Base-by-base conservation (phyloP, 2,797 vertebrate genomes). In the Acipenser ruthenus region DNA sequence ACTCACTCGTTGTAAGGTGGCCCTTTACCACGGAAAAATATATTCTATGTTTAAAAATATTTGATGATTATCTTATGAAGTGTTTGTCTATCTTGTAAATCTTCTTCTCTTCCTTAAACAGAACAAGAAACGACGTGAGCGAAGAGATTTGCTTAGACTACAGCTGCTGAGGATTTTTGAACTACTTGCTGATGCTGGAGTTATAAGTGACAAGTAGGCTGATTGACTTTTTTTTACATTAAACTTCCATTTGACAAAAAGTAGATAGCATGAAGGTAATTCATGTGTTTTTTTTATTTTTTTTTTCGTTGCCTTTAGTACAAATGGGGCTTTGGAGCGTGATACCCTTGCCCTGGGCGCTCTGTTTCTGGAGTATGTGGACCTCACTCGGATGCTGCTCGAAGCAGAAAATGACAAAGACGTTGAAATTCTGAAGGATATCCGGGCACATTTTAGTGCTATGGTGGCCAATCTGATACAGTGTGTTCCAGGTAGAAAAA, bases 381-480 rank as follows among this genome's bases (percentile, higher is more conserved):
- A 99, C 81, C 83, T 99, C 68, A 99, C 97, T 47, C 90, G 97
- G 62, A 99, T 99, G 97, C 93, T 99, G 60, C 82, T 99, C 68
- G 97, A 99, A 76, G 97, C 97, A 49, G 97, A 99, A 87, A 99
- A 98, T 59, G 97, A 99, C 77, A 99, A 99, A 80, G 97, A 99
- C 81, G 88, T 96, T 10, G 97, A 99, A 61, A 95, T 99, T 71
- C 93, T 99, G 7, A 99, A 98, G 82, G 97, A 99, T 80, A 98
- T 99, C 75, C 86, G 97, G 79, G 96, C 97, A 13, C 97, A 99
- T 86, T 99, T 99, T 80, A 98, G 96, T 65, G 95, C 93, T 69
- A 98, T 99, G 97, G 95, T 98, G 72, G 96, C 97, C 77, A 99
- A 99, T 82, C 87, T 99, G 84, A 98, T 99, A 75, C 97, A 99